Evolutionary conservation across 2,888 invertebrate species (phyloP), one percentile per base, ranked within the genome.

Genomic region (Lasioglossum pauxillum): DNA sequence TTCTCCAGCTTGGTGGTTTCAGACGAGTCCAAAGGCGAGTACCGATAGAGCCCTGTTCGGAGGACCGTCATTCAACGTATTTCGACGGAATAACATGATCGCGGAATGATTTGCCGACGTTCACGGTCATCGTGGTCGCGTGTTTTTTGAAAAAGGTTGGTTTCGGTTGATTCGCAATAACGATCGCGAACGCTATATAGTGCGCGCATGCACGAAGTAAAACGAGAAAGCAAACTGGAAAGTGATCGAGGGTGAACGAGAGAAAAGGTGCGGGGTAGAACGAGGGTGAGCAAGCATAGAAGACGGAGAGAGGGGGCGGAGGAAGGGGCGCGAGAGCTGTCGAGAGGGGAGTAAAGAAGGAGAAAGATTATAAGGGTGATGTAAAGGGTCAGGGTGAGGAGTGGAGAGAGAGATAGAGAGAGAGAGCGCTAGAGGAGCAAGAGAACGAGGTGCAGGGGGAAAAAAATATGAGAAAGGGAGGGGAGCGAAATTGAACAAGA

Each of bases 91-190:
- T 38, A 71, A 44, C 31, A 79, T 79, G 86, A 81, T 38, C 60
- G 60, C 89, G 83, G 77, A 53, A 90, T 90, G 90, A 85, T 72
- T 49, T 41, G 75, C 60, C 80, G 83, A 69, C 71, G 72, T 74
- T 81, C 80, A 74, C 75, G 73, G 74, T 72, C 86, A 49, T 85
- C 72, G 84, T 81, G 83, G 76, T 80, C 85, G 74, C 80, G 84
- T 80, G 86, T 82, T 71, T 85, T 69, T 86, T 89, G 86, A 90
- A 64, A 75, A 83, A 86, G 85, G 81, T 90, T 85, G 53, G 79
- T 84, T 77, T 75, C 49, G 14, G 27, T 57, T 46, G 73, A 19
- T 60, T 76, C 46, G 73, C 16, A 84, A 83, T 76, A 84, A 82
- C 84, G 81, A 84, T 69, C 85, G 85, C 35, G 5, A 67, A 35